Evolutionary conservation across 2,888 invertebrate species (phyloP).

Genomic region (Monoplex corrugatus): DNA sequence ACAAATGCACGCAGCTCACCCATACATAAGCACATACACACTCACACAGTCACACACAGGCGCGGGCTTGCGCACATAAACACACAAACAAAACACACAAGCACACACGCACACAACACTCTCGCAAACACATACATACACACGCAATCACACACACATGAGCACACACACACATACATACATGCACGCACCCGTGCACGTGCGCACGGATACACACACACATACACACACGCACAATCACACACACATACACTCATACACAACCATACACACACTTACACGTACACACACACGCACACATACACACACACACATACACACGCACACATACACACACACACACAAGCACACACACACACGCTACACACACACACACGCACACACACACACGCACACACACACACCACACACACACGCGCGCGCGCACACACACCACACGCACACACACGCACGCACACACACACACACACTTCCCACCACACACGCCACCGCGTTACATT

Average conservation of each 20-base stretch:
- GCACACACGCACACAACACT: not conserved
- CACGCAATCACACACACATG: too few relatives aligned
- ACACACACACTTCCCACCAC: too few relatives aligned
- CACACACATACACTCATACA: not conserved
- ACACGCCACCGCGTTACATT: too few relatives aligned
- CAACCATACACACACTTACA: not conserved
- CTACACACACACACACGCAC: not conserved
- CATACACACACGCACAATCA: not conserved
- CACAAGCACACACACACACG: not conserved
- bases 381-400: too few relatives aligned
- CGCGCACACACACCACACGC: not conserved
- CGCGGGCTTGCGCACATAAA: not conserved
- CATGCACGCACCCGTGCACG: not conserved
- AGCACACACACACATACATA: too few relatives aligned
- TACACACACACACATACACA: not conserved
- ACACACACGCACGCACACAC: too few relatives aligned
- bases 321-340: not conserved
- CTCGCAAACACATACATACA: not conserved
- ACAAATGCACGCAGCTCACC: not conserved
- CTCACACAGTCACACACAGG: not conserved
- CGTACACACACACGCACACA: not conserved
- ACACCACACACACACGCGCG: not conserved
- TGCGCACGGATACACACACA: not conserved
- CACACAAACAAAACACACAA: not conserved
- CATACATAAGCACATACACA: constrained; percentile 11